A percentile compares a stretch with the other conserved stretches of the same genome.
Evolutionary conservation across 35 echinoderm and acorn worm genomes (phyloP).

Genomic region (Lytechinus pictus): DNA sequence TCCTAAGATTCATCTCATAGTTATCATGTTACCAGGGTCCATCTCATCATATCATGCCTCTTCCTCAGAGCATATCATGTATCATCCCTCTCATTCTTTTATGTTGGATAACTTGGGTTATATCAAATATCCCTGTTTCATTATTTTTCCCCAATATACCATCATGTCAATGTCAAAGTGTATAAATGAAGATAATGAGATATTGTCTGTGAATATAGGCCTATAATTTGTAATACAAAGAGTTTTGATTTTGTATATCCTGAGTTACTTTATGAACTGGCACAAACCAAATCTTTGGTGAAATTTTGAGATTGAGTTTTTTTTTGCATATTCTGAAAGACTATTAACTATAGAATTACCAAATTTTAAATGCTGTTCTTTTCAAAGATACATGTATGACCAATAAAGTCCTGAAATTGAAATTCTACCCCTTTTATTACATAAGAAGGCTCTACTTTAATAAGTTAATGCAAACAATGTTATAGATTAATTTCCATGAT

Average conservation of each 20-base stretch:
- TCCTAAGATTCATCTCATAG: not conserved
- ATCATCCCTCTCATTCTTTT: not conserved
- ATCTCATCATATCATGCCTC: not conserved
- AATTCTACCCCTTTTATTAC: no score
- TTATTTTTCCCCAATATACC: not conserved
- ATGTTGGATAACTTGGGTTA: not conserved
- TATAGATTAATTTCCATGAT: not conserved
- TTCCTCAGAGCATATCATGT: not conserved
- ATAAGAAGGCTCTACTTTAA: not conserved
- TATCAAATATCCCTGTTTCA: not conserved
- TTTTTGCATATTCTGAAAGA: no score
- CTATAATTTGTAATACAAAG: no score
- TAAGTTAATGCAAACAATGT: not conserved
- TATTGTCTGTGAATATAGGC: no score
- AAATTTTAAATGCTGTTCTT: no score
- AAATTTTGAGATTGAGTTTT: no score
- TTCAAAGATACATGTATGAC: no score
- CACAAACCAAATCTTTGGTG: no score
- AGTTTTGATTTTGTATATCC: no score
- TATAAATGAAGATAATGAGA: not conserved
- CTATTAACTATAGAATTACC: no score
- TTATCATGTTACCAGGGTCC: conserved; percentile 14
- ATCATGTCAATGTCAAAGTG: not conserved
- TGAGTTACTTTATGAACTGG: no score
- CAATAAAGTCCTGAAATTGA: no score